Conservation (phyloP, 2,113 vertebrate species). For the Lepidothrix coronata region DNA sequence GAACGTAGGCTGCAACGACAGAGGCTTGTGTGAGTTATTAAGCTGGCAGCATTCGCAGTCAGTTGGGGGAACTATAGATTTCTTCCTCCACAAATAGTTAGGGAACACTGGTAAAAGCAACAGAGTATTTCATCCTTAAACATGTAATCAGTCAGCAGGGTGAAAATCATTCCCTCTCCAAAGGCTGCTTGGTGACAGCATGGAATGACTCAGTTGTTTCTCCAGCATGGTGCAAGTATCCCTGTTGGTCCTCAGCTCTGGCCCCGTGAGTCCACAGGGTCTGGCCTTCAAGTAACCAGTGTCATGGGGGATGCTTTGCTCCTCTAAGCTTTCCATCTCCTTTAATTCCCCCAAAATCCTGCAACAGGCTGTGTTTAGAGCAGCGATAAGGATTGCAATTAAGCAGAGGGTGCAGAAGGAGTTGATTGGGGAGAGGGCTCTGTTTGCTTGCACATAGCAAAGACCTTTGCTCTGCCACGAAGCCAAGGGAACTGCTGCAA, state of each 20-base stretch:
- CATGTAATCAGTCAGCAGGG: neutral
- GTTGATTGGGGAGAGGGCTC: neutral
- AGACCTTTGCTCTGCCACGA: neutral
- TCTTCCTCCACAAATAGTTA: neutral
- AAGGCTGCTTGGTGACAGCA: neutral
- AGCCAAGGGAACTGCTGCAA: neutral
- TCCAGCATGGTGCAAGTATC: rapidly evolving
- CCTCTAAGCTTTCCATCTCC: neutral
- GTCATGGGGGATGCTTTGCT: rapidly evolving
- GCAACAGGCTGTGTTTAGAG: neutral
- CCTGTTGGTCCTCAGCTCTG: rapidly evolving
- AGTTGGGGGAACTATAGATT: slow-evolving; percentile 30
- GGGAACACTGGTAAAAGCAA: slow-evolving; percentile 21
- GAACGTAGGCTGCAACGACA: neutral
- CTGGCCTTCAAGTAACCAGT: neutral
- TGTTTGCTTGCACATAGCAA: neutral
- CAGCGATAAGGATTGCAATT: neutral
- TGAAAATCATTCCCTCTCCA: neutral
- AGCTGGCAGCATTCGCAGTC: slow-evolving; percentile 35
- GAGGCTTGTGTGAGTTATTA: slow-evolving; percentile 57
- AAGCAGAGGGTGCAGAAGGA: neutral
- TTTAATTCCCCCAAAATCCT: neutral
- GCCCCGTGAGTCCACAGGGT: neutral
- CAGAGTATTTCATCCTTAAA: slow-evolving; percentile 61
- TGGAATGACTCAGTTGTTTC: neutral